Conservation (phyloP, 2,797 vertebrate species). For the Pseudochirops corinnae region DNA sequence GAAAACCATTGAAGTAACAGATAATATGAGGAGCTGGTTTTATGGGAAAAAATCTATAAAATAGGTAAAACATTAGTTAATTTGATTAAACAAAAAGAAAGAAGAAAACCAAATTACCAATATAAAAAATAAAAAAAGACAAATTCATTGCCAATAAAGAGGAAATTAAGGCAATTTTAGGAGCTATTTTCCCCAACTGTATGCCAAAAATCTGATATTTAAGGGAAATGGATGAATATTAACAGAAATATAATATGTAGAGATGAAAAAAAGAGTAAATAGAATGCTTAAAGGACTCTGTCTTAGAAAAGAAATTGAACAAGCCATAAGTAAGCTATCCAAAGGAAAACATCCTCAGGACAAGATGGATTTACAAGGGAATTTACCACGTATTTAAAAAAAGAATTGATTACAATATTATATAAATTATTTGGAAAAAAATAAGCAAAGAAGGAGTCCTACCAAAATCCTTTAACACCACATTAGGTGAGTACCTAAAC, state of each 20-base stretch:
- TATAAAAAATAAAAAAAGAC: background rate
- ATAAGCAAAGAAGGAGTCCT: background rate
- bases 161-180: background rate
- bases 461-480: background rate
- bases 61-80: background rate
- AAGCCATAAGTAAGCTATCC: background rate
- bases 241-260: background rate
- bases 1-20: background rate
- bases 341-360: background rate
- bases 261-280: background rate
- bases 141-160: background rate
- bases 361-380: background rate
- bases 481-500: background rate
- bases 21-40: background rate
- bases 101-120: background rate
- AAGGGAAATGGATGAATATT: background rate
- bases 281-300: too few relatives aligned
- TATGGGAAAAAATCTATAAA: background rate
- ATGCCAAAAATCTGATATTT: background rate
- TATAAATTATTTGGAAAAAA: background rate
- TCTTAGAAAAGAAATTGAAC: too few relatives aligned
- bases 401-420: background rate
- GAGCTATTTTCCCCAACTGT: background rate
- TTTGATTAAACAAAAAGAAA: background rate
- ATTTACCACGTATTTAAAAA: background rate